Evolutionary conservation across 2,888 invertebrate species (phyloP), one percentile per base, ranked within the genome.

Genomic region (Thysanoteuthis rhombus): DNA sequence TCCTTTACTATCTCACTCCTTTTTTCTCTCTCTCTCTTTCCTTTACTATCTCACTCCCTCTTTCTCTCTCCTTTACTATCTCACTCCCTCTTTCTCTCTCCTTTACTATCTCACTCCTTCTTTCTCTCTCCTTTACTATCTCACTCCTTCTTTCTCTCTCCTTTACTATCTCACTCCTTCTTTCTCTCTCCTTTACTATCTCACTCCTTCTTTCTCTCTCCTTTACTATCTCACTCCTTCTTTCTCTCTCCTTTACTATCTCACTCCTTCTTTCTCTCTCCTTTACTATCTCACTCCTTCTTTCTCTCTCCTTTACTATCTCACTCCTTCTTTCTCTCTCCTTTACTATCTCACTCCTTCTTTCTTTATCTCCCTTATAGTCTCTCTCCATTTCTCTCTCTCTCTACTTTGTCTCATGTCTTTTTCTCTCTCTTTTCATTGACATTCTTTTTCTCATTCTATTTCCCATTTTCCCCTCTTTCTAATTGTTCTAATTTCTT

Each of bases 81-180:
- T 10, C 0, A 10, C 12, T n/a, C n/a, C n/a, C n/a, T n/a, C n/a
- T n/a, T n/a, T n/a, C 12, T 42, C 42, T 12, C 6, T 10, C 0
- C 12, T 42, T 12, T 12, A 42, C 12, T 6, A 6, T 12, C 6
- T 42, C 42, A 42, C 8, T 42, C 42, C 42, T 42, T 42, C 6
- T 42, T 42, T 12, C 42, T 10, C 12, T 12, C 42, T 42, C 12
- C 8, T 16, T 16, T 45, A 12, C 16, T 45, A 42, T 10, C 12
- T 42, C 12, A 10, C 12, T 12, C 12, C 12, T 42, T 42, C 6
- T 42, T 12, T 42, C 42, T 42, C 12, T 42, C 12, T 42, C 12
- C 42, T 42, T 42, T 42, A 10, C 12, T 12, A 10, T 42, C 12
- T 42, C 42, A 10, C 12, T 42, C 12, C 8, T 42, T 42, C 19